These are phyloP conservation scores for Drosophila suboccidentalis DNA, from an alignment of 2,888 invertebrate species.

Conservation along the genomic window DNA sequence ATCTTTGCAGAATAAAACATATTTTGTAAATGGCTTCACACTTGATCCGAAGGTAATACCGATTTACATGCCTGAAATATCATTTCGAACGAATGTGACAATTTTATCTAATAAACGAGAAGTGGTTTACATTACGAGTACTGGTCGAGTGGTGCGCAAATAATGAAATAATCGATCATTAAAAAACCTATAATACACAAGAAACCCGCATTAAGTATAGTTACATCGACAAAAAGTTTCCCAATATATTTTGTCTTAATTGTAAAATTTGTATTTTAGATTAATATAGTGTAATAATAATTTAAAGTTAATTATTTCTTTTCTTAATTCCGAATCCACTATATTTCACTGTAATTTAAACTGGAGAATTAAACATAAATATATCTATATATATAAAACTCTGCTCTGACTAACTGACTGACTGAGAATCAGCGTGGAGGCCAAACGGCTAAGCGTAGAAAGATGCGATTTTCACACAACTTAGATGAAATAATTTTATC, in stretches of 20 bases:
- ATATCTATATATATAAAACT: too few species aligned
- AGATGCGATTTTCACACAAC: too few species aligned
- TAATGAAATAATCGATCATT: neutral
- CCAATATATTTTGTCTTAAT: neutral
- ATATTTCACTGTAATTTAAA: neutral
- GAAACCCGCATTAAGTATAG: too few species aligned
- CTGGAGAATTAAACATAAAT: neutral
- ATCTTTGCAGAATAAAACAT: slow-evolving; percentile 10
- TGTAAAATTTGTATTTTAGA: neutral
- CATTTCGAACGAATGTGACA: neutral
- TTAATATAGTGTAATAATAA: neutral
- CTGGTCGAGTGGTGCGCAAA: neutral
- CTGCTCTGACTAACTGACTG: too few species aligned
- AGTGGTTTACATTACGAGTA: neutral
- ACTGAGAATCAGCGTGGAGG: too few species aligned
- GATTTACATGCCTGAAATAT: slow-evolving; percentile 8
- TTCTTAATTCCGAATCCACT: neutral
- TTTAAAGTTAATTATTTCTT: neutral
- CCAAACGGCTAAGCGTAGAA: too few species aligned
- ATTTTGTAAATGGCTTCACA: slow-evolving; percentile 6
- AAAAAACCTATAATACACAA: neutral
- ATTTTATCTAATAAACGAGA: neutral
- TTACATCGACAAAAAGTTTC: too few species aligned
- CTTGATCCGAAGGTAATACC: slow-evolving; percentile 15
- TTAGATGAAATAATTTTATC: too few species aligned